Conservation (phyloP, 2,113 vertebrate genomes). For the Tiliqua scincoides region DNA sequence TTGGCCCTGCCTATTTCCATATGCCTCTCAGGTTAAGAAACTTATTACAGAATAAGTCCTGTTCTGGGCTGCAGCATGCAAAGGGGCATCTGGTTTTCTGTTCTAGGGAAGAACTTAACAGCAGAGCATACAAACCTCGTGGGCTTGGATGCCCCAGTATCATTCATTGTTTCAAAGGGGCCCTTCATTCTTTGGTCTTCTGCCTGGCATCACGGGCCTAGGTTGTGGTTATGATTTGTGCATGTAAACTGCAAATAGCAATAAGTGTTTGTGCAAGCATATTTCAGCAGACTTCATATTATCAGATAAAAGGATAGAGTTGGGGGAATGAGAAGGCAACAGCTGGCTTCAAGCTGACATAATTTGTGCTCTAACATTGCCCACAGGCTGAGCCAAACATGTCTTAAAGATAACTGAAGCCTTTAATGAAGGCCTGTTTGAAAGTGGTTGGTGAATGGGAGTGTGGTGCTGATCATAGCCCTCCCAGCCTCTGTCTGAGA, state of each 20-base stretch:
- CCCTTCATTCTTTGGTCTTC: background rate
- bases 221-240: background rate
- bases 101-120: background rate
- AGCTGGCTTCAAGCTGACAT: background rate
- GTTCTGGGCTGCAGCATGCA: background rate
- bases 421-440: slow-evolving; percentile 1
- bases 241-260: background rate
- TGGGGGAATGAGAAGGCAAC: background rate
- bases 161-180: background rate
- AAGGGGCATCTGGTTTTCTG: background rate
- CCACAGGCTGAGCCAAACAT: background rate
- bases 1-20: background rate
- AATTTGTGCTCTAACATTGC: background rate
- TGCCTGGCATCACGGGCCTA: background rate
- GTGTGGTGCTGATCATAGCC: background rate
- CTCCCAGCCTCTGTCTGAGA: background rate
- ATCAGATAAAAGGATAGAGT: background rate
- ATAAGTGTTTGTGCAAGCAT: background rate
- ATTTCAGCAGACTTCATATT: slow-evolving; percentile 3
- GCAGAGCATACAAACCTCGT: background rate
- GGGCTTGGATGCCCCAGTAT: no score
- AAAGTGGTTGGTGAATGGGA: background rate
- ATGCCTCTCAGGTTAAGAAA: background rate
- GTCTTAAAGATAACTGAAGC: background rate
- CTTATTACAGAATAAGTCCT: background rate